These are phyloP conservation scores for Choloepus didactylus DNA, from an alignment of 2,797 vertebrate species.

Conservation along the genomic window DNA sequence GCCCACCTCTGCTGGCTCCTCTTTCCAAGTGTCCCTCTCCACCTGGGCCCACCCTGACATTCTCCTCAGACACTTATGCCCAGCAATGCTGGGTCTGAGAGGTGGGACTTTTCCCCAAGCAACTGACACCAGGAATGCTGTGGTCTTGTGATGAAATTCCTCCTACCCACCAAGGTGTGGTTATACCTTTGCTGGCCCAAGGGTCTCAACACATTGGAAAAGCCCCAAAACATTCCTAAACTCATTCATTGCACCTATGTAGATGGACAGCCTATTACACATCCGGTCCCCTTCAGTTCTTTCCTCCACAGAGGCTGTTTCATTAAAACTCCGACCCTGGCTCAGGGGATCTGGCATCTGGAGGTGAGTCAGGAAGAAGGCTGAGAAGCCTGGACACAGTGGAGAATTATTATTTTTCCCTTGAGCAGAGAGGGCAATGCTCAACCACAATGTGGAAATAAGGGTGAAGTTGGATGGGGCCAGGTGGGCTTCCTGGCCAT, in stretches of 20 bases:
- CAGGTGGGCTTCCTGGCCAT: neutral
- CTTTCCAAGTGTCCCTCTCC: neutral
- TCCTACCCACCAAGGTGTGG: neutral
- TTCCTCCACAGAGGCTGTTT: neutral
- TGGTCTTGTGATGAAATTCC: neutral
- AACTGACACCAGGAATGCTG: neutral
- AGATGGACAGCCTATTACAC: neutral
- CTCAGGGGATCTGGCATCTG: neutral
- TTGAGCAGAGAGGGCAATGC: neutral
- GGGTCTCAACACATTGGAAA: neutral
- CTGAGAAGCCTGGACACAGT: neutral
- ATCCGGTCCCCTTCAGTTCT: neutral
- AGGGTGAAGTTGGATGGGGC: neutral
- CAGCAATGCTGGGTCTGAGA: neutral
- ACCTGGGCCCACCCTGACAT: neutral
- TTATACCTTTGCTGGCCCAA: neutral
- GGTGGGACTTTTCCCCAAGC: neutral
- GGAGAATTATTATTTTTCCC: neutral
- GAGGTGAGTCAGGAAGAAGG: neutral
- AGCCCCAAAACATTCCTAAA: neutral
- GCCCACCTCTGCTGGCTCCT: neutral
- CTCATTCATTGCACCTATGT: neutral
- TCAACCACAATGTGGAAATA: conserved; percentile 19
- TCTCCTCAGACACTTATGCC: neutral
- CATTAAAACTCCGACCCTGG: neutral